Percentiles rank a stretch among this genome's conserved stretches.
phyloP scores from a whole-genome alignment of 2,888 invertebrate genomes.

The Rosalia funebris region DNA sequence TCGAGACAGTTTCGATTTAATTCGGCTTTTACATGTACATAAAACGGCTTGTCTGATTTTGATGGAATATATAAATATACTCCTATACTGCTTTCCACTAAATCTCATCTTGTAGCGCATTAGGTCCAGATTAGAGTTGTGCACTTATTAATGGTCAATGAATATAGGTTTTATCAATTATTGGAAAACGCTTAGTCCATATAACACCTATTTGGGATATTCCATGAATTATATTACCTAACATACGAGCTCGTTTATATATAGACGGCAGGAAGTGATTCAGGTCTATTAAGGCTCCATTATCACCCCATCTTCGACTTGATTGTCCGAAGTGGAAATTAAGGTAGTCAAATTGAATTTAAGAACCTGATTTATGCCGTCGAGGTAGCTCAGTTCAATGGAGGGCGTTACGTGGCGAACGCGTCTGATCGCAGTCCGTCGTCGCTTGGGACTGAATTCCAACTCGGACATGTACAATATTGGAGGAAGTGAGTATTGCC shows the following conservation, averaged over 20 bases:
- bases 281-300: no score
- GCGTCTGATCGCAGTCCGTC: no score
- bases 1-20: slow-evolving; percentile 20
- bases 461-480: no score
- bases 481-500: no score
- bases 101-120: neutral
- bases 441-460: no score
- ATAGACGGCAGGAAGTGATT: no score
- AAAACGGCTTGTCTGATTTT: slow-evolving; percentile 13
- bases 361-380: no score
- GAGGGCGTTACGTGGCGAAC: no score
- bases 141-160: slow-evolving; percentile 2
- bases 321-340: no score
- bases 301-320: no score
- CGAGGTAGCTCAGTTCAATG: no score
- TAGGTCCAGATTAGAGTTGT: neutral
- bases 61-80: slow-evolving; percentile 18
- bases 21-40: neutral
- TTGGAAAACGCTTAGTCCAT: slow-evolving; percentile 7
- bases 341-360: no score
- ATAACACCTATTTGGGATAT: neutral
- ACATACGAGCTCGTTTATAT: neutral
- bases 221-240: neutral
- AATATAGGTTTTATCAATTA: slow-evolving; percentile 11
- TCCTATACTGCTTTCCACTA: neutral